Evolutionary conservation across 2,113 vertebrate species (phyloP).

Genomic region (Triplophysa siluroides): DNA sequence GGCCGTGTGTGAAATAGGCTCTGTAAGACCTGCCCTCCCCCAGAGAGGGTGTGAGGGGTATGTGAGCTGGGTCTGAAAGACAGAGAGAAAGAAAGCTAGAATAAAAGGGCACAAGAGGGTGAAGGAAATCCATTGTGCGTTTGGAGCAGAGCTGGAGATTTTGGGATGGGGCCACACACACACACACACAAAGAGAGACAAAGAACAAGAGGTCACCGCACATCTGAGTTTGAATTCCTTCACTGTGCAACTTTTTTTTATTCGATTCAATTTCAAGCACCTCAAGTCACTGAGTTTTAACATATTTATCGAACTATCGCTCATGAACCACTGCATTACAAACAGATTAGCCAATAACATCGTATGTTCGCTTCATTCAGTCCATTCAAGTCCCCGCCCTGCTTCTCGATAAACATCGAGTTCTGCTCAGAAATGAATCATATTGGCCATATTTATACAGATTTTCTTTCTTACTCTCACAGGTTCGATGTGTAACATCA

Average conservation of each 20-base stretch:
- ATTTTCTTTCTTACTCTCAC: background rate
- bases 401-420: no score
- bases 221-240: conserved; percentile 35
- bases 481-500: conserved; percentile 91
- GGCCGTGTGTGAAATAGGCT: conserved; percentile 73
- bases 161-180: conserved; percentile 34
- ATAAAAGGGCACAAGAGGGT: conserved; percentile 22
- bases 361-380: background rate
- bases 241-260: background rate
- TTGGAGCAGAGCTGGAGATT: conserved; percentile 7
- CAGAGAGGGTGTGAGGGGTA: conserved; percentile 52
- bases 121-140: conserved; percentile 39
- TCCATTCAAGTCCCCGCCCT: no score
- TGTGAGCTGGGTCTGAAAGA: conserved; percentile 13
- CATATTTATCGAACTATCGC: background rate
- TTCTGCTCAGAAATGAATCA: background rate
- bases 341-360: background rate
- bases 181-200: conserved; percentile 24
- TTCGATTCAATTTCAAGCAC: no score
- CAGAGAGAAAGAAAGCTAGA: conserved; percentile 26
- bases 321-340: background rate
- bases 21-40: conserved; percentile 50
- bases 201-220: conserved; percentile 14
- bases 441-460: background rate
- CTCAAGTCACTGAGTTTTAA: background rate